Percentiles rank a stretch among this genome's conserved stretches.
Conservation (phyloP, 92 coral and sea anemone genomes). For the Isaurus tuberculatus region DNA sequence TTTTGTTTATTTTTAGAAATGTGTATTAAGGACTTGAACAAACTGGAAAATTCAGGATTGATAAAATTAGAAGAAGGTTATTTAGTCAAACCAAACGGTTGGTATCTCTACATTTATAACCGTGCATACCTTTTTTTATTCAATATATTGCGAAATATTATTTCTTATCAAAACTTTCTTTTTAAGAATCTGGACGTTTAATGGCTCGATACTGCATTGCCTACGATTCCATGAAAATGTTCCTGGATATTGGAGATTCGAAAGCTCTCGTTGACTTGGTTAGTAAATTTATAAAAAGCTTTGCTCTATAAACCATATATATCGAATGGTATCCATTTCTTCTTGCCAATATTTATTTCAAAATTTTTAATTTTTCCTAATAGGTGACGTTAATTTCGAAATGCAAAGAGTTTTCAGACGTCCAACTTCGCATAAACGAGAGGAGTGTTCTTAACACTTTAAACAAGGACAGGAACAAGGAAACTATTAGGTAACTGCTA, state of each 20-base stretch:
- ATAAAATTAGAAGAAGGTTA: slow-evolving; percentile 95
- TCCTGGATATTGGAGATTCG: slow-evolving; percentile 75
- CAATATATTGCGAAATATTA: no score
- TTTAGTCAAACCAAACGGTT: slow-evolving; percentile 93
- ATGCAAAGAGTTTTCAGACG: slow-evolving; percentile 93
- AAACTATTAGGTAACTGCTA: slow-evolving; percentile 78
- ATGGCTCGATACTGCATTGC: slow-evolving; percentile 99
- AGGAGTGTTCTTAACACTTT: slow-evolving; percentile 85
- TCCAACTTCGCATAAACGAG: slow-evolving; percentile 87
- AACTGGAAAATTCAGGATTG: slow-evolving; percentile 80
- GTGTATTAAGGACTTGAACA: slow-evolving; percentile 89
- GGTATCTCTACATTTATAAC: not conserved
- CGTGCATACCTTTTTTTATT: not conserved
- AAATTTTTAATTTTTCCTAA: not conserved
- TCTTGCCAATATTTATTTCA: no score
- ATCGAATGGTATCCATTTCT: no score
- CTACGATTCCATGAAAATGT: slow-evolving; percentile 90
- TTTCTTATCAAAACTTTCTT: not conserved
- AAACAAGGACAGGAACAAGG: slow-evolving; percentile 92
- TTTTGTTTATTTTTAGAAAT: slow-evolving; percentile 59
- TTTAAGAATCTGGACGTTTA: slow-evolving; percentile 84
- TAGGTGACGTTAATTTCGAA: slow-evolving; percentile 90
- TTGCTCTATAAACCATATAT: no score
- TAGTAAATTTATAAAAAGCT: slow-evolving; percentile 4
- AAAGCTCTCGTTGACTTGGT: slow-evolving; percentile 89